Conservation (phyloP, 2,113 vertebrate species). For the Aptenodytes patagonicus region DNA sequence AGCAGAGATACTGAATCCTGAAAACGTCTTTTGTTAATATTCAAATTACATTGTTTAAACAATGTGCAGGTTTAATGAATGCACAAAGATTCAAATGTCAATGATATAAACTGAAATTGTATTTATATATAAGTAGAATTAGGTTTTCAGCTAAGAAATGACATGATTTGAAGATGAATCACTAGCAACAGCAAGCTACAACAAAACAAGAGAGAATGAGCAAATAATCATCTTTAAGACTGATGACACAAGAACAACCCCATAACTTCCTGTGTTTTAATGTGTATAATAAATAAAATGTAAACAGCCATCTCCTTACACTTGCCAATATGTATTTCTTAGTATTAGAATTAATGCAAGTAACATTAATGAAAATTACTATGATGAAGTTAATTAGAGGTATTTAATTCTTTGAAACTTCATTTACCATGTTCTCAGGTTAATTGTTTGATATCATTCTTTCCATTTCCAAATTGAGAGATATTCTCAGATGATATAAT, state of each 20-base stretch:
- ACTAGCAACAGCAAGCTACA: background rate
- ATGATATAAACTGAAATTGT: slow-evolving; percentile 53
- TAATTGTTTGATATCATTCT: background rate
- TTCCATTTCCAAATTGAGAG: background rate
- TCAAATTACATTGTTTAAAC: slow-evolving; percentile 48
- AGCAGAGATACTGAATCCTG: slow-evolving; percentile 11
- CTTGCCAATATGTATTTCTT: background rate
- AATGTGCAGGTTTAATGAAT: slow-evolving; percentile 50
- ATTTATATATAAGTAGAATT: slow-evolving; percentile 36
- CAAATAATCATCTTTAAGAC: background rate
- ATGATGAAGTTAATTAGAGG: background rate
- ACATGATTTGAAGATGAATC: background rate
- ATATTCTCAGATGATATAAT: background rate
- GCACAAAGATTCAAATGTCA: slow-evolving; percentile 52
- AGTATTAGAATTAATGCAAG: background rate
- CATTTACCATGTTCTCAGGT: background rate
- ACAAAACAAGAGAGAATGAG: background rate
- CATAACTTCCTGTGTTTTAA: background rate
- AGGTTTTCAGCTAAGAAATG: slow-evolving; percentile 8
- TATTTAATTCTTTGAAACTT: background rate
- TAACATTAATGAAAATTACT: background rate
- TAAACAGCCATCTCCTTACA: background rate
- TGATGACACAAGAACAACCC: background rate
- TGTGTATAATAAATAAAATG: background rate
- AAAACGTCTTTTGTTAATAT: slow-evolving; percentile 56